Evolutionary conservation across 64 coral and sea anemone species (phyloP), one percentile per base, ranked within the genome.

Genomic region (Montipora cactus): DNA sequence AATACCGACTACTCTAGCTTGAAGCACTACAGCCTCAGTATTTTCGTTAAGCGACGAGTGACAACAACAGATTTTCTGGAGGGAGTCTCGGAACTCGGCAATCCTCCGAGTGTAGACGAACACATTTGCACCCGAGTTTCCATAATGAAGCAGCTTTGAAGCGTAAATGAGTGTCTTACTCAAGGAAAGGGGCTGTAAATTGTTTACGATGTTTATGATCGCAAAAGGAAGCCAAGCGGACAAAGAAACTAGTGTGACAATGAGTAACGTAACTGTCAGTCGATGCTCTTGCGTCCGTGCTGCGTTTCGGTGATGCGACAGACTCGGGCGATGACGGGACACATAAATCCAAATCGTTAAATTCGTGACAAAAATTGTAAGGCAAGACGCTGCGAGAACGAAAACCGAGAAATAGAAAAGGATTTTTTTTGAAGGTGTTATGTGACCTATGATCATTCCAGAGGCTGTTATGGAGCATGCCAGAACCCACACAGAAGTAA

Each of bases 121-220:
- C 44, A 87, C 83, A 57, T 93, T 93, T 53, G 87, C 75, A 18
- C 76, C 67, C 76, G 83, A 88, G 73, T 93, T 93, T 12, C 92
- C 92, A 15, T 88, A 93, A 22, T 93, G 92, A 28, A 93, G 74
- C 8, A 93, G 62, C 25, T 88, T 93, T 5, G 71, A 71, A 51
- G 49, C 67, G 61, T 81, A 80, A 47, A 93, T 70, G 0, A 88
- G 8, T 10, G 76, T 88, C 11, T 15, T 0, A n/a, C 9, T 86
- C 44, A 86, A 19, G 18, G 82, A 86, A 49, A 86, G 7, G 4
- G 82, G 64, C 10, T 72, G 44, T 5, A 86, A n/a, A 10, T 23
- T 67, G 66, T 86, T 86, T 19, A 86, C 82, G 47, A 86, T 20
- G 18, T 86, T 86, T 70, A 86, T 11, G 47, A 86, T 51, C 64